Percentiles rank a stretch among this genome's conserved stretches.
Evolutionary conservation across 2,113 vertebrate species (phyloP).

Genomic region (Phoenicopterus ruber): DNA sequence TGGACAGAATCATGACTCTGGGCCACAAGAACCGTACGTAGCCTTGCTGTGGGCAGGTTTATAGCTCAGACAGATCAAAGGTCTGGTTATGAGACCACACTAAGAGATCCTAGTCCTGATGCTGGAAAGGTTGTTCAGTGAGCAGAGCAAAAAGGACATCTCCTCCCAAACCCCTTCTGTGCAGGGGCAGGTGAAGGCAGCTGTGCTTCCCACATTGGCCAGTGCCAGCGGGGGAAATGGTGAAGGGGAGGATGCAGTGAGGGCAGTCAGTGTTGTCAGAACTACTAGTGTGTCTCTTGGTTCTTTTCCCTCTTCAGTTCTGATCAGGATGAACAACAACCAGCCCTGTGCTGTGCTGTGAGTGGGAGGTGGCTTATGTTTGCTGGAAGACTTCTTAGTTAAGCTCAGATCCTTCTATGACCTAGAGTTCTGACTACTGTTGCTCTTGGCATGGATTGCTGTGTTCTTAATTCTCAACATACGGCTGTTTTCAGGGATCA

Average conservation of each 20-base stretch:
- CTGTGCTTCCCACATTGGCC: rapidly evolving
- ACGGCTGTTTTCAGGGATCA: background rate
- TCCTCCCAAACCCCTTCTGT: background rate
- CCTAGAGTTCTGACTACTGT: background rate
- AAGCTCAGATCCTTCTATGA: background rate
- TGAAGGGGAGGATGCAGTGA: rapidly evolving
- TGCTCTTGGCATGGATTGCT: background rate
- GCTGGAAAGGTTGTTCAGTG: background rate
- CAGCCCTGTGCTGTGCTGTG: background rate
- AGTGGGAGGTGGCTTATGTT: background rate
- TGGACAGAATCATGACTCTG: conserved; percentile 98
- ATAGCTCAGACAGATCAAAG: background rate
- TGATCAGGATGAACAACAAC: background rate
- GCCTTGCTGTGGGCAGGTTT: background rate
- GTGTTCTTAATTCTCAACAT: background rate
- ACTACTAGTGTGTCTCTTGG: background rate
- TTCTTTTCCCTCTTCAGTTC: background rate
- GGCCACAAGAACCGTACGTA: conserved; percentile 98
- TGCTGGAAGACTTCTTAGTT: background rate
- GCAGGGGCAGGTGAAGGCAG: background rate
- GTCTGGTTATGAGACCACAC: background rate
- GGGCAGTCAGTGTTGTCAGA: background rate
- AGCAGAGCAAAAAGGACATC: background rate
- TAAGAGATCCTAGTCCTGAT: background rate
- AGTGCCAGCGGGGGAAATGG: background rate